phyloP scores from a whole-genome alignment of 2,797 vertebrate genomes.

The Smutsia gigantea region DNA sequence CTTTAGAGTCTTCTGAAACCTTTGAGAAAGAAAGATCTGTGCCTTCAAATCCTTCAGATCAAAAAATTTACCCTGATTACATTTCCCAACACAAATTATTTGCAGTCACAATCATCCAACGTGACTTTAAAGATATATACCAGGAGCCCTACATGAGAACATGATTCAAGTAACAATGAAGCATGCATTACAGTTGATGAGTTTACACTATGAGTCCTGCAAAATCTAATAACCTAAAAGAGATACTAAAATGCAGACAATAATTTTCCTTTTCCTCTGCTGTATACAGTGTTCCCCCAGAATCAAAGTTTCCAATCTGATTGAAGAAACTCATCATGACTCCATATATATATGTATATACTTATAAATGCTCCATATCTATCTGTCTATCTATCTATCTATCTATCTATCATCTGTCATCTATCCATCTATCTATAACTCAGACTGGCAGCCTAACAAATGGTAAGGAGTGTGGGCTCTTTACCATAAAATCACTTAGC shows the following conservation, averaged over 20 bases:
- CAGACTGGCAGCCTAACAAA: background rate
- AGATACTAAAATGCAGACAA: background rate
- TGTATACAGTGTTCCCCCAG: background rate
- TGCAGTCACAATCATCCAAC: background rate
- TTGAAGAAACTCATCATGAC: background rate
- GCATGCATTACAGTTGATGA: background rate
- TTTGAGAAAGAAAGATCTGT: background rate
- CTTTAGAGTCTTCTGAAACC: background rate
- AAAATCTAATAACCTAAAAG: background rate
- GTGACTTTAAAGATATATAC: background rate
- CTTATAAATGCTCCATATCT: too few relatives aligned
- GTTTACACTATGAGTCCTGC: background rate
- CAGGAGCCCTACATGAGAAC: background rate
- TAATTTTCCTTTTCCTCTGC: background rate
- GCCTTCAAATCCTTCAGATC: background rate
- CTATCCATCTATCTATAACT: background rate
- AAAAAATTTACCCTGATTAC: background rate
- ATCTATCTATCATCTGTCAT: too few relatives aligned
- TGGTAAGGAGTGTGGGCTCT: background rate
- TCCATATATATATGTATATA: background rate
- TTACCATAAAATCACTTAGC: background rate
- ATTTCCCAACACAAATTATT: background rate
- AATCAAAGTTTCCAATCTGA: background rate
- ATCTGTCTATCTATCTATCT: too few relatives aligned
- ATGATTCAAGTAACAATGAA: background rate